phyloP scores from a whole-genome alignment of 2,797 vertebrate genomes.

The Crenichthys baileyi region DNA sequence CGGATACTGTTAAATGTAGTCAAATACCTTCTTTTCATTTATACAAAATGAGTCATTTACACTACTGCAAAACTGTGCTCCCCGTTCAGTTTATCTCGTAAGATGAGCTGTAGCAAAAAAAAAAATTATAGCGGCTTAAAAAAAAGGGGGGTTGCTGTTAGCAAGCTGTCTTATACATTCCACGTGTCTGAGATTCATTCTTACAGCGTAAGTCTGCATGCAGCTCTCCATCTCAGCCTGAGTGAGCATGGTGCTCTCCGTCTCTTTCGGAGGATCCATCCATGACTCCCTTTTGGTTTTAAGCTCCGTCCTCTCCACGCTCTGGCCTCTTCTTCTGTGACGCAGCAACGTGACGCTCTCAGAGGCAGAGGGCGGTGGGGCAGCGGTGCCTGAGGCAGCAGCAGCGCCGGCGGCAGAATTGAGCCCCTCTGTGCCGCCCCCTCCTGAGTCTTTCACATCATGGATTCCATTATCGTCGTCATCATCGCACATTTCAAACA shows the following conservation, averaged over 20 bases:
- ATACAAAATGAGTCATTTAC: not conserved
- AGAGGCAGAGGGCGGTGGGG: conserved; percentile 25
- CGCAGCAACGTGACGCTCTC: conserved; percentile 76
- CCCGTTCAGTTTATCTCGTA: not conserved
- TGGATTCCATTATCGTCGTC: conserved; percentile 83
- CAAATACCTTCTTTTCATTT: not conserved
- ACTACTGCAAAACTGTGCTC: not conserved
- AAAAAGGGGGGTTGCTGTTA: not conserved
- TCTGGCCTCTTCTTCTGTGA: conserved; percentile 70
- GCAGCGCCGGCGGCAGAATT: conserved; percentile 18
- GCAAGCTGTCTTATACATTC: not conserved
- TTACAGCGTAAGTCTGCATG: conserved; percentile 95
- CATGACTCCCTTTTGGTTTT: conserved; percentile 87
- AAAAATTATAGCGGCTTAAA: not conserved
- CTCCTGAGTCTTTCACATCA: conserved; percentile 74
- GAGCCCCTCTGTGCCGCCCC: conserved; percentile 47
- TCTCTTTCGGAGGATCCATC: conserved; percentile 93
- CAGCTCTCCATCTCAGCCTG: conserved; percentile 98
- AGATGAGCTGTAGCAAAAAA: not conserved
- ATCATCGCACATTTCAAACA: conserved; percentile 92
- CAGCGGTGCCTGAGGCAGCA: conserved; percentile 21
- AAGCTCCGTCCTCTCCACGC: conserved; percentile 71
- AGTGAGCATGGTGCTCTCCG: conserved; percentile 83
- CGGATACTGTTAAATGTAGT: not conserved
- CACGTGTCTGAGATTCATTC: conserved; percentile 24